These are phyloP conservation scores for Fundulus diaphanus DNA, from an alignment of 2,797 vertebrate species.

Conservation along the genomic window DNA sequence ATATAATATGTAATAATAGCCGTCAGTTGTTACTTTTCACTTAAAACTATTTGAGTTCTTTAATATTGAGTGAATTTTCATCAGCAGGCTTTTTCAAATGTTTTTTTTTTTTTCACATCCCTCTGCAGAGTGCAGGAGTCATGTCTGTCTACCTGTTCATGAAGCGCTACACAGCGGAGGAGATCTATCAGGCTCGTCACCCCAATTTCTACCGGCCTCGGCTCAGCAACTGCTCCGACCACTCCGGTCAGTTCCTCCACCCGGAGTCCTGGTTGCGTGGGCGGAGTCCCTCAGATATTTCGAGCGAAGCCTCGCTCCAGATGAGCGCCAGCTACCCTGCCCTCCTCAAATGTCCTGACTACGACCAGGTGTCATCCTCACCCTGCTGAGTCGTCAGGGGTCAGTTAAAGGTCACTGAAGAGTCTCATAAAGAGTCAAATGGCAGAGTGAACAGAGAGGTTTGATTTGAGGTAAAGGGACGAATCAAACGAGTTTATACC, in stretches of 20 bases:
- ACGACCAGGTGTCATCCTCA: conserved; percentile 89
- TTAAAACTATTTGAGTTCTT: no score
- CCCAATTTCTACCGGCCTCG: conserved; percentile 88
- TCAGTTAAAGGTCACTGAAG: background rate
- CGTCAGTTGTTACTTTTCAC: no score
- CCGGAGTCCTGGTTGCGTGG: conserved; percentile 87
- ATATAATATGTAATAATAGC: no score
- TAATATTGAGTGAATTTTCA: background rate
- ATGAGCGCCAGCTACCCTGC: conserved; percentile 89
- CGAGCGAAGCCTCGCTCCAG: conserved; percentile 88
- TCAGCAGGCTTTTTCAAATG: background rate
- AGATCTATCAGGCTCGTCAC: conserved; percentile 84
- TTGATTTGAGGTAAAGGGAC: conserved; percentile 12
- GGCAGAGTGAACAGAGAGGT: background rate
- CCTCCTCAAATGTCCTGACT: conserved; percentile 90
- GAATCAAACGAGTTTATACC: conserved; percentile 1
- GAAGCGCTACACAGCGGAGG: conserved; percentile 86
- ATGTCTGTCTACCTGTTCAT: conserved; percentile 94
- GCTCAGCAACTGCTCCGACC: conserved; percentile 91
- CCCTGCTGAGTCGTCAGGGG: conserved; percentile 81
- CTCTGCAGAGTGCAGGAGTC: conserved; percentile 86
- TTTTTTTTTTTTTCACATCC: background rate
- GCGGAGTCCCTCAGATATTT: conserved; percentile 90
- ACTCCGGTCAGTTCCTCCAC: conserved; percentile 90
- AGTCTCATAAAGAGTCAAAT: conserved; percentile 10